A percentile compares a stretch with the other conserved stretches of the same genome.
These are phyloP conservation scores for Ceramica pisi DNA, from an alignment of 2,888 invertebrate species.

Conservation along the genomic window DNA sequence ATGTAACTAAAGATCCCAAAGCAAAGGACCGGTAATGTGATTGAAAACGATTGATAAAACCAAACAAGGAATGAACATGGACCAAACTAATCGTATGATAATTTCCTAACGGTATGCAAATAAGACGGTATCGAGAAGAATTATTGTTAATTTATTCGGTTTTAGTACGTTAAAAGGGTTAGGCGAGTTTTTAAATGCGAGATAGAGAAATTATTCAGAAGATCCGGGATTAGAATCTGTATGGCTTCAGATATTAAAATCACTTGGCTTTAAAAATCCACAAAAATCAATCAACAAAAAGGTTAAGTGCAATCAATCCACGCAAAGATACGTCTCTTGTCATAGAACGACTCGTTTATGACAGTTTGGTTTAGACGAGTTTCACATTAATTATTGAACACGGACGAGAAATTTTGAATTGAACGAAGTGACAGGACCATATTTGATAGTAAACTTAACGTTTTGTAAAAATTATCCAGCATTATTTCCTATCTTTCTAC, in stretches of 20 bases:
- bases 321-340: background rate
- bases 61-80: constrained; percentile 44
- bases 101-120: constrained; percentile 67
- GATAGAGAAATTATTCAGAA: constrained; percentile 23
- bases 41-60: constrained; percentile 50
- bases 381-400: background rate
- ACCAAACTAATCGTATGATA: constrained; percentile 59
- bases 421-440: background rate
- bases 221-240: constrained; percentile 27
- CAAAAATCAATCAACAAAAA: background rate
- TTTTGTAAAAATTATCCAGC: background rate
- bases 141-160: constrained; percentile 60
- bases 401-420: background rate
- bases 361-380: background rate
- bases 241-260: constrained; percentile 9
- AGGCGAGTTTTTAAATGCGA: constrained; percentile 23
- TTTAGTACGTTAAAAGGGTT: constrained; percentile 44
- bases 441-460: constrained; percentile 14
- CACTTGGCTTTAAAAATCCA: background rate
- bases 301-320: background rate
- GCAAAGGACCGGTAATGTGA: constrained; percentile 37
- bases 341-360: background rate
- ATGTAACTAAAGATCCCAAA: constrained; percentile 45
- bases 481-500: constrained; percentile 5
- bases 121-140: constrained; percentile 40